Conservation (phyloP, 2,888 invertebrate species). For the Acrocera orbiculus region DNA sequence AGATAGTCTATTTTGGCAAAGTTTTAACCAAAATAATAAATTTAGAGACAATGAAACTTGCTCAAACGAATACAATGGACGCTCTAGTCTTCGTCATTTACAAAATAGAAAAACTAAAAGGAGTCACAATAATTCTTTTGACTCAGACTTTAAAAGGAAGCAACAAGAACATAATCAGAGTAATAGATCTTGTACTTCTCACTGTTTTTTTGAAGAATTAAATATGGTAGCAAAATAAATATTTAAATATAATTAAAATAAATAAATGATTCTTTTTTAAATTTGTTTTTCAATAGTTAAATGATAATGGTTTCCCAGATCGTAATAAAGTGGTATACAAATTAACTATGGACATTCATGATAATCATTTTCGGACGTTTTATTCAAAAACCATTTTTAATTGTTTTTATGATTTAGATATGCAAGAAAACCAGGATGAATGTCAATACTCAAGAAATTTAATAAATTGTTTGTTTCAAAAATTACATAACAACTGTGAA, state of each 20-base stretch:
- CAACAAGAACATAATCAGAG: constrained; percentile 6
- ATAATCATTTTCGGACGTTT: constrained; percentile 48
- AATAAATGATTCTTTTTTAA: neutral
- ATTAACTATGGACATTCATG: constrained; percentile 42
- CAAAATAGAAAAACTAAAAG: too few relatives aligned
- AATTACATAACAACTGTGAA: constrained; percentile 53
- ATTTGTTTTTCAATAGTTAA: constrained; percentile 16
- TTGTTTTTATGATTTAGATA: constrained; percentile 45
- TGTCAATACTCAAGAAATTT: constrained; percentile 49
- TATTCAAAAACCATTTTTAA: constrained; percentile 51
- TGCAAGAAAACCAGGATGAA: constrained; percentile 39
- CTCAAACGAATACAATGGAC: too few relatives aligned
- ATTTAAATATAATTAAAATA: too few relatives aligned
- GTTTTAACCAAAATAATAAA: too few relatives aligned
- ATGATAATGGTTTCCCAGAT: constrained; percentile 36
- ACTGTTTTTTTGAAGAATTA: constrained; percentile 51
- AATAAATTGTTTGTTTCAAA: constrained; percentile 48
- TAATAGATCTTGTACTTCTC: constrained; percentile 38
- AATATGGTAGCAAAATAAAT: constrained; percentile 37
- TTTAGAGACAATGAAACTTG: too few relatives aligned
- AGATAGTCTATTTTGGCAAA: too few relatives aligned
- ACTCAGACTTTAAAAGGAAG: neutral
- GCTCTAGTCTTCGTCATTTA: too few relatives aligned
- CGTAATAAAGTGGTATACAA: constrained; percentile 41
- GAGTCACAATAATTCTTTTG: too few relatives aligned